Percentiles rank a stretch among this genome's conserved stretches.
Evolutionary conservation across 2,113 vertebrate genomes (phyloP).

Genomic region (Albula glossodonta): DNA sequence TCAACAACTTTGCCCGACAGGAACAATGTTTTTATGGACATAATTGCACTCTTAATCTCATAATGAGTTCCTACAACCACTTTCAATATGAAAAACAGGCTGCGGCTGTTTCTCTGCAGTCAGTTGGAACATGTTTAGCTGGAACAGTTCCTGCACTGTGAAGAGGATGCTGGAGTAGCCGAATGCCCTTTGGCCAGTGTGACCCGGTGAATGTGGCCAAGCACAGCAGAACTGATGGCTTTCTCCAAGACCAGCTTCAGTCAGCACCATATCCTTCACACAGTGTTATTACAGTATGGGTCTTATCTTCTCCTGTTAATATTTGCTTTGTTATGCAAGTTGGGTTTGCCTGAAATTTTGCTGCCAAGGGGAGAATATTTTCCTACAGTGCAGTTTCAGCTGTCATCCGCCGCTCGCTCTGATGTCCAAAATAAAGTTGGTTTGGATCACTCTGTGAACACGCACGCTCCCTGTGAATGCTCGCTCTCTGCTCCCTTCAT

Average conservation of each 20-base stretch:
- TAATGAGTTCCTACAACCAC: no score
- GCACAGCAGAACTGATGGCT: neutral
- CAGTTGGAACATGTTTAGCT: slow-evolving; percentile 15
- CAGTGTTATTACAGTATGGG: neutral
- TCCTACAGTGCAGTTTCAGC: neutral
- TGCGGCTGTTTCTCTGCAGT: neutral
- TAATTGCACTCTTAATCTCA: no score
- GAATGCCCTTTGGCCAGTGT: no score
- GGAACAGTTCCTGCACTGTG: slow-evolving; percentile 22
- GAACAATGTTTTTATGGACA: neutral
- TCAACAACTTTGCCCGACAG: neutral
- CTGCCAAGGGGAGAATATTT: neutral
- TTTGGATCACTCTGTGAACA: neutral
- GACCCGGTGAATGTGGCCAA: neutral
- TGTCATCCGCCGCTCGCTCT: neutral
- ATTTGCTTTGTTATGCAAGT: slow-evolving; percentile 4
- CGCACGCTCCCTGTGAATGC: neutral
- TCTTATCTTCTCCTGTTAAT: slow-evolving; percentile 20
- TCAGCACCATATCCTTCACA: neutral
- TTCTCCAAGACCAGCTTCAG: neutral
- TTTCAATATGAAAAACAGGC: neutral
- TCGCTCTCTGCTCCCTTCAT: neutral
- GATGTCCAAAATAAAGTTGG: neutral
- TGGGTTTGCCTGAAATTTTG: neutral
- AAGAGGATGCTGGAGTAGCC: neutral